Base-by-base conservation (phyloP, 2,797 vertebrate genomes). In the Danionella dracula region DNA sequence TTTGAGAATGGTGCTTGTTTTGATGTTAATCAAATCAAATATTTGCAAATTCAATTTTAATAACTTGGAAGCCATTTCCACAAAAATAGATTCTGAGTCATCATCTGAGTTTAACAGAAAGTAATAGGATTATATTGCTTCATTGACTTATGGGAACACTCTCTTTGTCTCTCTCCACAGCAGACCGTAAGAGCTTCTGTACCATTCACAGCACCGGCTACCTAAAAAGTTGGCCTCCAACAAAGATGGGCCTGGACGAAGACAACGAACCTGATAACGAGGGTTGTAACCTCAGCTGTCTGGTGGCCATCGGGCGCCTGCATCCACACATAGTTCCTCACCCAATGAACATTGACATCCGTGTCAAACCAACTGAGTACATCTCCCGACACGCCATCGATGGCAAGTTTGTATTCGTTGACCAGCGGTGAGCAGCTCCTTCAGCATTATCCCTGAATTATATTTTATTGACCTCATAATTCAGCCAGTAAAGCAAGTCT, bases 141-240 rank as follows among this genome's bases (percentile, higher is more conserved):
- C n/a, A n/a, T n/a, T n/a, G n/a, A n/a, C n/a, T n/a, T n/a, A n/a
- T n/a, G n/a, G n/a, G n/a, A n/a, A n/a, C n/a, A n/a, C 29, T 31
- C 5, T 45, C 16, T 60, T 4, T 12, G 34, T 38, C 8, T 64
- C 11, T 60, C 42, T 4, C 65, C 76, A 21, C 83, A 98, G 95
- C 92, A 23, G 96, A 98, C 81, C 90, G 97, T 61, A 99, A 99
- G 87, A 99, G 95, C 85, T 99, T 99, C 90, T 99, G 97, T 88
- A 99, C 97, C 75, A 99, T 99, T 85, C 96, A 99, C 81, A 98
- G 96, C 83, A 99, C 96, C 6, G 97, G 97, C 62, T 99, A 99
- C 84, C 81, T 99, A 78, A 99, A 99, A 85, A 99, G 96, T 84
- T 99, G 97, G 97, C 96, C 96, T 0, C 96, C 96, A 41, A 98